These are phyloP conservation scores for Mareca penelope DNA, from an alignment of 2,797 vertebrate species.

Conservation along the genomic window DNA sequence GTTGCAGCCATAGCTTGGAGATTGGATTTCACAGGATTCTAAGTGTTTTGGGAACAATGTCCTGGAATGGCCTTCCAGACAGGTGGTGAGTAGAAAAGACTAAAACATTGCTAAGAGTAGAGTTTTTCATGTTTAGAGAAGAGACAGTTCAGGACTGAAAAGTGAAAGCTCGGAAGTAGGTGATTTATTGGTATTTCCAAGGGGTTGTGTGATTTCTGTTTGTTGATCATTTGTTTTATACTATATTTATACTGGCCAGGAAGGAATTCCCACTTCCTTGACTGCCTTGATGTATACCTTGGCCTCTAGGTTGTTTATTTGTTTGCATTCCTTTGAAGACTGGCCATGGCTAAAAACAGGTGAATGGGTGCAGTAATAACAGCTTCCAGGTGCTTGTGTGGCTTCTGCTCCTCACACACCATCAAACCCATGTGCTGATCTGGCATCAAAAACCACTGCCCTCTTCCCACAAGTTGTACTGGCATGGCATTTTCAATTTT, in stretches of 20 bases:
- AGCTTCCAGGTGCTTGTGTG: not conserved
- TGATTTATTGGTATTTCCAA: not conserved
- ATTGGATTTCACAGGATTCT: not conserved
- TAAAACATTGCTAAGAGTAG: not conserved
- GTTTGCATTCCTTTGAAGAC: constrained; percentile 35
- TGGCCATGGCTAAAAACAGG: not conserved
- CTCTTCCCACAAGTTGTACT: not conserved
- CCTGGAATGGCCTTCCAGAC: not conserved
- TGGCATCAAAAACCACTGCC: not conserved
- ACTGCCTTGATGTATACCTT: constrained; percentile 9
- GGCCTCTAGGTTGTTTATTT: constrained; percentile 13
- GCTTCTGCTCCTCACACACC: not conserved
- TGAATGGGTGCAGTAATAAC: not conserved
- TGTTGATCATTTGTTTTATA: constrained; percentile 36
- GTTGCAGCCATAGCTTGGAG: accelerated
- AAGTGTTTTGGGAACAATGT: not conserved
- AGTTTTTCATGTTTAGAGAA: not conserved
- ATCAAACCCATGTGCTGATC: not conserved
- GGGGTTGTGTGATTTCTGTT: not conserved
- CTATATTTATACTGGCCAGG: not conserved
- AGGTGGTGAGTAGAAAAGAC: not conserved
- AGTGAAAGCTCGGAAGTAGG: not conserved
- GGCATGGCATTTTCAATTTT: not conserved
- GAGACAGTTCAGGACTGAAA: not conserved
- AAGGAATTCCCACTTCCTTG: constrained; percentile 33